Evolutionary conservation across 53 echinoderm and acorn worm genomes (phyloP).

Genomic region (Henricia sp.): DNA sequence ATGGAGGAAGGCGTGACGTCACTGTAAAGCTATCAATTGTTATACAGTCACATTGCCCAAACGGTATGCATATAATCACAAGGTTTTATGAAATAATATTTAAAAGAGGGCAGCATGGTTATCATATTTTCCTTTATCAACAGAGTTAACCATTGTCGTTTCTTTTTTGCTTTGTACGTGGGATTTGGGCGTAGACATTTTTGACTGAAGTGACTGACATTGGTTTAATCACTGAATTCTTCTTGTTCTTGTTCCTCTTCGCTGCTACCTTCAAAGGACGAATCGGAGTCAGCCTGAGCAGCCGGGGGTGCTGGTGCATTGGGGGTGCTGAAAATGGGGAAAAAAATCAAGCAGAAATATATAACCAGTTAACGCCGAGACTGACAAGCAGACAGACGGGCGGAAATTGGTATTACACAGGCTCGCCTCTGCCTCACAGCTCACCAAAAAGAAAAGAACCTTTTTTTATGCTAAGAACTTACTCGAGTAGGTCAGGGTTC

Average conservation of each 20-base stretch:
- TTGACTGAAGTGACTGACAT: too few relatives aligned
- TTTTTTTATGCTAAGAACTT: conserved; percentile 46
- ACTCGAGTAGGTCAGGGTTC: conserved; percentile 80
- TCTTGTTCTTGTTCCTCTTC: conserved; percentile 59
- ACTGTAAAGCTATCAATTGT: too few relatives aligned
- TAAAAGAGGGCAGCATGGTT: too few relatives aligned
- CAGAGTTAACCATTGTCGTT: too few relatives aligned
- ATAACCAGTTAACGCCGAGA: not conserved
- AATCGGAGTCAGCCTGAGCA: conserved; percentile 68
- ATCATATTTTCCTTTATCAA: too few relatives aligned
- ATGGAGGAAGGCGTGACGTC: too few relatives aligned
- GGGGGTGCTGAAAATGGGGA: conserved; percentile 67
- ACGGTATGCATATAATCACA: too few relatives aligned
- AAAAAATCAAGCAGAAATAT: not conserved
- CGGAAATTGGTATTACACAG: not conserved
- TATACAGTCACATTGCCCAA: too few relatives aligned
- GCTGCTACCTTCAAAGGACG: conserved; percentile 62
- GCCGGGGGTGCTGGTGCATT: conserved; percentile 90
- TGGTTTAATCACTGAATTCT: conserved; percentile 74
- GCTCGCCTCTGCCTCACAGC: not conserved
- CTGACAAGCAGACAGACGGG: not conserved
- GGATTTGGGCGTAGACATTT: too few relatives aligned
- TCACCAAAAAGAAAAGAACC: not conserved
- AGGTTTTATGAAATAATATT: too few relatives aligned
- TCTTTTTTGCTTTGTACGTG: too few relatives aligned